A percentile compares a stretch with the other conserved stretches of the same genome.
Evolutionary conservation across 2,113 vertebrate species (phyloP).

Genomic region (Coturnix japonica): DNA sequence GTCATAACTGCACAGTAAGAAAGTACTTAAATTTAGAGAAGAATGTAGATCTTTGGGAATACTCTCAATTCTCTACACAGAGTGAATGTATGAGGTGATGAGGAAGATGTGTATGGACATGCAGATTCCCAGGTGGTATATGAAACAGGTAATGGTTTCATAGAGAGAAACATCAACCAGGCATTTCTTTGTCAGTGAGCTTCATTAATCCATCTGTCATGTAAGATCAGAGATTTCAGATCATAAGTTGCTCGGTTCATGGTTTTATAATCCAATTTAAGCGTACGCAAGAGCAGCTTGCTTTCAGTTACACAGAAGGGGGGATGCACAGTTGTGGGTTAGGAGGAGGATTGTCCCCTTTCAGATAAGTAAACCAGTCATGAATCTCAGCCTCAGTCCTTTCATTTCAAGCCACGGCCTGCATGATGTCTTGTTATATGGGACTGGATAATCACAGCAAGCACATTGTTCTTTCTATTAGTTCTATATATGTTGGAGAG

Average conservation of each 20-base stretch:
- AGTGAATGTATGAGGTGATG: background rate
- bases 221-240: background rate
- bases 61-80: background rate
- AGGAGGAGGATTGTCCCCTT: background rate
- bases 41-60: conserved; percentile 19
- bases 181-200: background rate
- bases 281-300: background rate
- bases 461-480: background rate
- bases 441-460: background rate
- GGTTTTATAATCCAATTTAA: background rate
- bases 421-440: background rate
- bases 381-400: background rate
- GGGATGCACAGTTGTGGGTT: background rate
- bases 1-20: conserved; percentile 9
- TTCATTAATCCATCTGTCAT: background rate
- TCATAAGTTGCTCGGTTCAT: background rate
- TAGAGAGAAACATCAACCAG: background rate
- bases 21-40: conserved; percentile 27
- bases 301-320: background rate
- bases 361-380: background rate
- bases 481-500: background rate
- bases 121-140: background rate
- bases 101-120: background rate
- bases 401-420: background rate
- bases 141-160: background rate